phyloP scores from a whole-genome alignment of 23 tunicate species.

The Botrylloides violaceus region DNA sequence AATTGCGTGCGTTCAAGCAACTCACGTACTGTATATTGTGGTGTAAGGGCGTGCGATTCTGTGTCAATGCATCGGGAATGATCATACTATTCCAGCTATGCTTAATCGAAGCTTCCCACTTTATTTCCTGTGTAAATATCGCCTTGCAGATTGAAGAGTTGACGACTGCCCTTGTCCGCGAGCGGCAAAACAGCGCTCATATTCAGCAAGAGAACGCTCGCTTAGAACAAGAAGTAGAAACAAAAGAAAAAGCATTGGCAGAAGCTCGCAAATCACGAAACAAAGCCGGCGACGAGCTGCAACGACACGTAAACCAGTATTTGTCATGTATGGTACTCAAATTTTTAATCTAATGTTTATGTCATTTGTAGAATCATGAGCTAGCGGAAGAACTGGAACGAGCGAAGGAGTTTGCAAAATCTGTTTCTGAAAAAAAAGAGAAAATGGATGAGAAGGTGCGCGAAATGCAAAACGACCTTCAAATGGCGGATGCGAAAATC shows the following conservation, averaged over 20 bases:
- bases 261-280: not conserved
- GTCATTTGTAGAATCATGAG: not conserved
- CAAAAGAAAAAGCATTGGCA: slow-evolving; percentile 16
- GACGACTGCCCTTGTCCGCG: slow-evolving; percentile 39
- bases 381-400: not conserved
- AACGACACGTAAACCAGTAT: not conserved
- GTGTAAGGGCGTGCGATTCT: too few relatives aligned
- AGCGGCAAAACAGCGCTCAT: slow-evolving; percentile 26
- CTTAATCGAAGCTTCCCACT: too few relatives aligned
- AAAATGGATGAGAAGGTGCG: not conserved
- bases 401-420: not conserved
- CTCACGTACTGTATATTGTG: too few relatives aligned
- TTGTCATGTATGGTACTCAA: too few relatives aligned
- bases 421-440: not conserved
- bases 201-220: slow-evolving; percentile 38
- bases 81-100: too few relatives aligned
- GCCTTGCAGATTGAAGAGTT: slow-evolving; percentile 44
- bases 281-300: not conserved
- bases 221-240: slow-evolving; percentile 37
- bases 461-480: not conserved
- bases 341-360: not conserved
- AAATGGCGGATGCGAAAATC: not conserved
- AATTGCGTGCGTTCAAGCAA: too few relatives aligned
- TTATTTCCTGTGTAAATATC: too few relatives aligned
- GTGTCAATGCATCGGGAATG: too few relatives aligned